Evolutionary conservation across 2,113 vertebrate species (phyloP).

Genomic region (Illadopsis cleaveri): DNA sequence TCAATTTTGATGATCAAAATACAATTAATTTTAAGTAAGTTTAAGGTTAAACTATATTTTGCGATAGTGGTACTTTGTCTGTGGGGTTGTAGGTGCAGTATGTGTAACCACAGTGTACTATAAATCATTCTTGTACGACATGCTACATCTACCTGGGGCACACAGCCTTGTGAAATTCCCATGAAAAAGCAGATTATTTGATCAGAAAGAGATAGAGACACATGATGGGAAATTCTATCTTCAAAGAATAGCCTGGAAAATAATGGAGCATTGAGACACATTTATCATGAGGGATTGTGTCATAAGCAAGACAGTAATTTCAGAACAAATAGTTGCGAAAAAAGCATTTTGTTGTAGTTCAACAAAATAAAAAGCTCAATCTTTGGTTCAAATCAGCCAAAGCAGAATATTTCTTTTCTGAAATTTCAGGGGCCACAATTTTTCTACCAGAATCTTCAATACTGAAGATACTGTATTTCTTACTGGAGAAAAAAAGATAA

Average conservation of each 20-base stretch:
- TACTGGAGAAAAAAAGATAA: neutral
- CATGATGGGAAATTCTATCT: neutral
- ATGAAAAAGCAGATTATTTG: neutral
- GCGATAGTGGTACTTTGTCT: neutral
- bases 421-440: neutral
- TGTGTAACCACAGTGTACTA: neutral
- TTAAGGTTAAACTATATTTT: neutral
- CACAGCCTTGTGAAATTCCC: neutral
- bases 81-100: neutral
- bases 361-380: neutral
- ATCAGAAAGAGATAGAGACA: neutral
- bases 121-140: neutral
- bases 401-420: neutral
- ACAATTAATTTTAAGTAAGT: neutral
- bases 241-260: neutral
- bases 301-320: neutral
- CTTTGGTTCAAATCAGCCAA: neutral
- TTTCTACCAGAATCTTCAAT: neutral
- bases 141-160: neutral
- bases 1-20: neutral
- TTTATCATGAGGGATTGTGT: neutral
- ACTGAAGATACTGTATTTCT: neutral
- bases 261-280: neutral
- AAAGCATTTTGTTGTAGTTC: neutral
- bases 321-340: neutral